These are phyloP conservation scores for Anser brachyrhynchus DNA, from an alignment of 2,113 vertebrate genomes.

Conservation along the genomic window DNA sequence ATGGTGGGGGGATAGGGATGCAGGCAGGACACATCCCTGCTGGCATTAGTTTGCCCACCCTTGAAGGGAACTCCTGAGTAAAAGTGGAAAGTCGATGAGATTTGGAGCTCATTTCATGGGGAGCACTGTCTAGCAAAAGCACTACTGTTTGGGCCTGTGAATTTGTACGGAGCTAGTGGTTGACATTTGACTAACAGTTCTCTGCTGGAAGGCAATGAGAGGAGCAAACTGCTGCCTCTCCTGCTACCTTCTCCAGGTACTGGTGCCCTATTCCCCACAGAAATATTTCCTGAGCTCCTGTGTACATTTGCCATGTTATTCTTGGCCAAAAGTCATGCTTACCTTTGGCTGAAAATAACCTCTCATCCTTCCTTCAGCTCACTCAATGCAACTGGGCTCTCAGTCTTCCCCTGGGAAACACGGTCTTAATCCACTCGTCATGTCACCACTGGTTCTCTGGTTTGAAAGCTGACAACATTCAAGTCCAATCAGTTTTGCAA, in stretches of 20 bases:
- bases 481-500: neutral
- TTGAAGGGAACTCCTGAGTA: neutral
- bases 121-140: neutral
- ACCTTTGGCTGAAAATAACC: neutral
- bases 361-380: neutral
- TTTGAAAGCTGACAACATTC: neutral
- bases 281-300: neutral
- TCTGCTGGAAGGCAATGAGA: neutral
- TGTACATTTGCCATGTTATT: neutral
- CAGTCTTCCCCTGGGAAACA: neutral
- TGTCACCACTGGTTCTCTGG: too few species aligned
- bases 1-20: too few species aligned
- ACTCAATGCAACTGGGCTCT: neutral
- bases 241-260: too few species aligned
- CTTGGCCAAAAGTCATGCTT: neutral
- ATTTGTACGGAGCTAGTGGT: neutral
- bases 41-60: neutral
- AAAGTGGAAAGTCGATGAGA: neutral
- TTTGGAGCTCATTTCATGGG: neutral
- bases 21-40: neutral
- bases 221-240: neutral
- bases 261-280: neutral
- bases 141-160: neutral
- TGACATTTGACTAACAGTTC: neutral
- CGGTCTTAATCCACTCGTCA: neutral